Conservation (phyloP, 1,140 invertebrate species). For the Spodoptera frugiperda region DNA sequence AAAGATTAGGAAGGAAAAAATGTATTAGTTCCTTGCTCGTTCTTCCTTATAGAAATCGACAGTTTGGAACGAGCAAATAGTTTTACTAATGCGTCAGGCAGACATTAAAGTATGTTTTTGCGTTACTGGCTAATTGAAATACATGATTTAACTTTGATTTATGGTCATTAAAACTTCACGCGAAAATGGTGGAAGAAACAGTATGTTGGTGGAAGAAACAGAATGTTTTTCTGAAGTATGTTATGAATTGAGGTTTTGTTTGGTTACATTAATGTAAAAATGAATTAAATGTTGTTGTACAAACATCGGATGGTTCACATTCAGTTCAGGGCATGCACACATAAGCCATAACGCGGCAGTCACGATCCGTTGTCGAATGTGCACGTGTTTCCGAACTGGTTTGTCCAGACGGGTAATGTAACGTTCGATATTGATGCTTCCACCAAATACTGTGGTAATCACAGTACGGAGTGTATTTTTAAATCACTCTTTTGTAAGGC, state of each 20-base stretch:
- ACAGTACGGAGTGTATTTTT: background rate
- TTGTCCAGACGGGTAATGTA: constrained; percentile 50
- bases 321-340: constrained; percentile 5
- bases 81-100: no score
- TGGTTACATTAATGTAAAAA: constrained; percentile 15
- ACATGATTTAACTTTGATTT: no score
- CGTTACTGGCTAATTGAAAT: no score
- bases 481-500: background rate
- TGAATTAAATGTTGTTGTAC: constrained; percentile 21
- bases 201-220: background rate
- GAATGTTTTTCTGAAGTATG: background rate
- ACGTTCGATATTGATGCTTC: constrained; percentile 27
- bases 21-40: no score
- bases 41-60: no score
- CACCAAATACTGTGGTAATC: constrained; percentile 4
- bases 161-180: no score
- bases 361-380: constrained; percentile 61
- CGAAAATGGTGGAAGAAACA: background rate
- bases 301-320: constrained; percentile 18
- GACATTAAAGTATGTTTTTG: no score
- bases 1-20: no score
- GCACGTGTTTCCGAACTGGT: constrained; percentile 71
- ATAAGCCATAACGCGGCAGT: constrained; percentile 66
- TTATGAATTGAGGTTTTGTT: background rate
- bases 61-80: no score